Evolutionary conservation across 2,797 vertebrate genomes (phyloP).

Genomic region (Chanos chanos): DNA sequence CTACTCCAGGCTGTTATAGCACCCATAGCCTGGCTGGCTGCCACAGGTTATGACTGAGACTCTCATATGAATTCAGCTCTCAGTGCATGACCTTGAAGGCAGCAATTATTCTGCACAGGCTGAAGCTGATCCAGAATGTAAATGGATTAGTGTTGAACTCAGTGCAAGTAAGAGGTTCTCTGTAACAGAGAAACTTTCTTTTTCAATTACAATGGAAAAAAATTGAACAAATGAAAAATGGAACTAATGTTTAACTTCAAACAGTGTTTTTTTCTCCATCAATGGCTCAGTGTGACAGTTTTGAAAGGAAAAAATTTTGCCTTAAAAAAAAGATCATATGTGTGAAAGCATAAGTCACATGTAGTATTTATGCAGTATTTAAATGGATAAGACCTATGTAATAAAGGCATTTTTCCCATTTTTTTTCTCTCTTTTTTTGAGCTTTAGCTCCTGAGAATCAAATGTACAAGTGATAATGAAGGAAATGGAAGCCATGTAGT

Average conservation of each 20-base stretch:
- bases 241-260: too few relatives aligned
- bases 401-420: too few relatives aligned
- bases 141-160: conserved; percentile 20
- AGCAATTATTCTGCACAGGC: conserved; percentile 10
- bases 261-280: too few relatives aligned
- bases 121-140: conserved; percentile 21
- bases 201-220: too few relatives aligned
- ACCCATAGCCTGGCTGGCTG: neutral
- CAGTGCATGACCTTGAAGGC: conserved; percentile 16
- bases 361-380: too few relatives aligned
- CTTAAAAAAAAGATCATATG: neutral
- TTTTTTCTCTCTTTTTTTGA: too few relatives aligned
- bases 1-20: conserved; percentile 34
- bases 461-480: neutral
- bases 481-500: too few relatives aligned
- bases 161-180: conserved; percentile 8
- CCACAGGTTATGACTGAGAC: conserved; percentile 28
- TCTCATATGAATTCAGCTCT: conserved; percentile 37
- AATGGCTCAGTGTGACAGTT: neutral
- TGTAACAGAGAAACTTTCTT: too few relatives aligned
- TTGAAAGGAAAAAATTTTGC: neutral
- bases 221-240: too few relatives aligned
- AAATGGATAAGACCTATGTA: too few relatives aligned
- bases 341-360: too few relatives aligned
- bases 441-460: neutral